These are phyloP conservation scores for Prionailurus viverrinus DNA, from an alignment of 2,113 vertebrate genomes.

Conservation along the genomic window DNA sequence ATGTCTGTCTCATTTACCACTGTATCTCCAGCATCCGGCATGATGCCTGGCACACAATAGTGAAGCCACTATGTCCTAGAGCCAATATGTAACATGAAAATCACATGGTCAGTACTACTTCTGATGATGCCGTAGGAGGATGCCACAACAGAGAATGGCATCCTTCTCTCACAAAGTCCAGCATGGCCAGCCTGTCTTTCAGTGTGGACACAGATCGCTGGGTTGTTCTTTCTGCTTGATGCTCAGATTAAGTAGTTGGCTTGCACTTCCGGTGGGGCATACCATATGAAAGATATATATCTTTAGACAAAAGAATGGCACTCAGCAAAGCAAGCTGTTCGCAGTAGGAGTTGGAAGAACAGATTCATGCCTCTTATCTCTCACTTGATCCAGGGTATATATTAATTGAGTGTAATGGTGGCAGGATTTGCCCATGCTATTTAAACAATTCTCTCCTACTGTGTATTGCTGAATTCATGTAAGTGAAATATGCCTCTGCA, in stretches of 20 bases:
- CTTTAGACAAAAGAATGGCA: constrained; percentile 51
- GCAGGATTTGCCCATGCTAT: neutral
- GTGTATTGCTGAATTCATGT: constrained; percentile 55
- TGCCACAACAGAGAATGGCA: neutral
- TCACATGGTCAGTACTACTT: neutral
- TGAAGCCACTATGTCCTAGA: neutral
- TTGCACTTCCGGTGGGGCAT: neutral
- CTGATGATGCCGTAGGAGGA: neutral
- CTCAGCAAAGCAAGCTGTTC: constrained; percentile 7
- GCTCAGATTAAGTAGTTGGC: constrained; percentile 1
- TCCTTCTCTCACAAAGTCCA: neutral
- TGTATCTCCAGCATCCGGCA: neutral
- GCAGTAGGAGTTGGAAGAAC: neutral
- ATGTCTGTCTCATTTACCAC: neutral
- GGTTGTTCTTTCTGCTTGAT: constrained; percentile 2
- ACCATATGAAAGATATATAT: neutral
- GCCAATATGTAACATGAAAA: neutral
- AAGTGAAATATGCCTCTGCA: constrained; percentile 63
- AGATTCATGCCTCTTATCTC: constrained; percentile 46
- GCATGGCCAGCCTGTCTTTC: neutral
- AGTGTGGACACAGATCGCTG: neutral
- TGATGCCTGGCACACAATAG: neutral
- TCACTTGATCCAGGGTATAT: neutral
- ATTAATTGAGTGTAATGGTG: constrained; percentile 39
- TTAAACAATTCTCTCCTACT: constrained; percentile 59